These are phyloP conservation scores for Rhagoletis pomonella DNA, from an alignment of 1,140 invertebrate genomes.

Conservation along the genomic window DNA sequence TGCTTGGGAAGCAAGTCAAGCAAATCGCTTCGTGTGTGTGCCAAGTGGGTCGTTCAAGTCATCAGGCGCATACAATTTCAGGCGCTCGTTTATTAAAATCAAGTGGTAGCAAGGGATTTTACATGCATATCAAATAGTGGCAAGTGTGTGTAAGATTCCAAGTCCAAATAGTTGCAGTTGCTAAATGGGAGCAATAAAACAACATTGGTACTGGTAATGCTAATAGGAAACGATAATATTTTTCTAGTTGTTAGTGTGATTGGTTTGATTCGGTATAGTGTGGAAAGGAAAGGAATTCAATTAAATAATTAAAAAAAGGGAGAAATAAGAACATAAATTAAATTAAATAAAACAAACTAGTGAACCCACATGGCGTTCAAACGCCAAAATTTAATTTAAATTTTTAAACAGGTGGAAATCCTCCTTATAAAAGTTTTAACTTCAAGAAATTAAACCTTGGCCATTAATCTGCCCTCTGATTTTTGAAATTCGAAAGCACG, in stretches of 20 bases:
- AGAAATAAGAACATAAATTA: background rate
- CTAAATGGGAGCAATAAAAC: background rate
- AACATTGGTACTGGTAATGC: conserved; percentile 26
- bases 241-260: background rate
- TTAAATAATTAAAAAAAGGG: background rate
- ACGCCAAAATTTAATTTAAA: no score
- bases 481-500: no score
- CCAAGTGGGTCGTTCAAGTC: conserved; percentile 15
- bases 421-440: no score
- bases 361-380: no score
- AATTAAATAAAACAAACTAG: no score
- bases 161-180: background rate
- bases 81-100: conserved; percentile 4
- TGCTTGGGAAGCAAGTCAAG: conserved; percentile 11
- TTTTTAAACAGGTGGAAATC: no score
- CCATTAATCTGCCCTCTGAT: no score
- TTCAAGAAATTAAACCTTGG: no score
- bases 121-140: background rate
- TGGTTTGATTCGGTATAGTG: background rate
- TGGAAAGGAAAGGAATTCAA: no score
- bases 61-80: conserved; percentile 14
- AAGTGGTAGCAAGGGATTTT: background rate
- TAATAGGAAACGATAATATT: conserved; percentile 11
- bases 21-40: background rate
- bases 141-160: background rate